Evolutionary conservation across 1,140 invertebrate species (phyloP).

Genomic region (Micrasema longulum): DNA sequence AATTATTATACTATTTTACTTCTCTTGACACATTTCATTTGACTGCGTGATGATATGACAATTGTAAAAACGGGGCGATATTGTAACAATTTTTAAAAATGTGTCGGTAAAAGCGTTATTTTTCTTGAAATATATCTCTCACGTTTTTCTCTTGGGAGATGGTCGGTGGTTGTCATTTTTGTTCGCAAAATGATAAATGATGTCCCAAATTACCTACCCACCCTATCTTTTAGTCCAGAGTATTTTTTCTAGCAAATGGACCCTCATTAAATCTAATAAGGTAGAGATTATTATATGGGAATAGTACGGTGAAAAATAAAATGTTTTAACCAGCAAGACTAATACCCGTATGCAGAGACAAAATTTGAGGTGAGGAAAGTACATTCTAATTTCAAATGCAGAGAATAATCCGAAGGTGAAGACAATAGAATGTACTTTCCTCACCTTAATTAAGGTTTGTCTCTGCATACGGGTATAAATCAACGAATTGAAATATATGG

Average conservation of each 20-base stretch:
- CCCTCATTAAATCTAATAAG: constrained; percentile 9
- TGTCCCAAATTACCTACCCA: constrained; percentile 9
- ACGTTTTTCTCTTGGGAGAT: not conserved
- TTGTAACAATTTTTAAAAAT: not conserved
- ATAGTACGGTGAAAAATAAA: not conserved
- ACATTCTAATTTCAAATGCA: too few relatives aligned
- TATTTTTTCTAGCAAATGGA: not conserved
- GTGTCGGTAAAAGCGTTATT: not conserved
- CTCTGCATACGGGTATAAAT: too few relatives aligned
- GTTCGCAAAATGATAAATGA: constrained; percentile 22
- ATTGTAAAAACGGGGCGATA: not conserved
- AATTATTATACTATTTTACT: not conserved
- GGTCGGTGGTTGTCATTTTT: not conserved
- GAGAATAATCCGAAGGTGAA: too few relatives aligned
- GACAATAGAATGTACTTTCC: too few relatives aligned
- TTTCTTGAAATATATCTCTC: not conserved
- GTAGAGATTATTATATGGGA: not conserved
- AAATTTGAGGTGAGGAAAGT: not conserved
- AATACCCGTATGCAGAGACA: not conserved
- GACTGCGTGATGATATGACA: not conserved
- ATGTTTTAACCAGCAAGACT: not conserved
- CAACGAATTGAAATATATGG: too few relatives aligned
- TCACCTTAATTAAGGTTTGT: too few relatives aligned
- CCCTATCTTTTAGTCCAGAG: not conserved
- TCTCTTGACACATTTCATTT: not conserved